phyloP scores from a whole-genome alignment of 2,797 vertebrate genomes.

The Galagoides demidoff region DNA sequence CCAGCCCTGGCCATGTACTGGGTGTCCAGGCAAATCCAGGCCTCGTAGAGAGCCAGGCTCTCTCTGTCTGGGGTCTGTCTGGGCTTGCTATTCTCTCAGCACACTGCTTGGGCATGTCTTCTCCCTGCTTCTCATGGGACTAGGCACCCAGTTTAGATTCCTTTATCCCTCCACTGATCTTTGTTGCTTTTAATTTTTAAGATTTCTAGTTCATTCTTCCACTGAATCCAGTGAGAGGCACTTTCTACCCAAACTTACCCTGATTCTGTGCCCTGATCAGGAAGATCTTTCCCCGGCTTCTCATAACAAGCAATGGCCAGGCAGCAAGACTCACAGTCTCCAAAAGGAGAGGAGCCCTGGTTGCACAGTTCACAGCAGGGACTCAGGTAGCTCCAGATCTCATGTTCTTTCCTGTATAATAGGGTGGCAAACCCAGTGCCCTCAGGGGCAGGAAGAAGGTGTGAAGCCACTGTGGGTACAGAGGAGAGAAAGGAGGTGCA shows the following conservation, averaged over 20 bases:
- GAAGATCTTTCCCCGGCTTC: background rate
- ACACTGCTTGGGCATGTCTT: background rate
- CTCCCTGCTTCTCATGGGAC: background rate
- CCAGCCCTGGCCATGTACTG: background rate
- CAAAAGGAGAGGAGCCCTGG: background rate
- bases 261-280: background rate
- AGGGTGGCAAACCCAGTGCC: background rate
- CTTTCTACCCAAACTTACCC: background rate
- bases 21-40: accelerated
- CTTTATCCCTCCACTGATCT: background rate
- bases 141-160: background rate
- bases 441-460: background rate
- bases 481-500: background rate
- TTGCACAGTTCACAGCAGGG: background rate
- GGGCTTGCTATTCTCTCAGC: background rate
- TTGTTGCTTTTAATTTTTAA: background rate
- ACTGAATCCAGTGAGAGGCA: background rate
- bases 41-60: background rate
- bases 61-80: background rate
- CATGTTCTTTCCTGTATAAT: background rate
- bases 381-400: background rate
- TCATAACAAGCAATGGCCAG: no score
- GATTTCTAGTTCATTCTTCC: background rate
- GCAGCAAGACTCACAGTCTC: background rate
- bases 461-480: background rate